Conservation (phyloP, 2,113 vertebrate genomes). For the Labrus mixtus region DNA sequence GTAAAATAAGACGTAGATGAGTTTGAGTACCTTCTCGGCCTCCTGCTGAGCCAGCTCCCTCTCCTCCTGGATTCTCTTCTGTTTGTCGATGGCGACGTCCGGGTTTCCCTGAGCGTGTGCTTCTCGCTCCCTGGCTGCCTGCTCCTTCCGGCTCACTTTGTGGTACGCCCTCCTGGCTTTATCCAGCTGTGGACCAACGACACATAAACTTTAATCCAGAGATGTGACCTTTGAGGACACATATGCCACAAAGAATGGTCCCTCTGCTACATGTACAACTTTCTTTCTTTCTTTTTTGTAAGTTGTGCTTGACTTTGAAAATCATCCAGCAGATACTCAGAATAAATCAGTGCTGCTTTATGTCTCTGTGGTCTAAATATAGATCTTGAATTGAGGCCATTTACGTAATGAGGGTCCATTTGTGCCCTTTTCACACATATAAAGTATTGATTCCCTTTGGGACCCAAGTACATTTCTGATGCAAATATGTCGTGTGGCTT, state of each 20-base stretch:
- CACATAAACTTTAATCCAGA: neutral
- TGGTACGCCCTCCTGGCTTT: slow-evolving; percentile 82
- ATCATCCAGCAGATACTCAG: neutral
- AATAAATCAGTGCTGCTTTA: slow-evolving; percentile 2
- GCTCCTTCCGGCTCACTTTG: slow-evolving; percentile 80
- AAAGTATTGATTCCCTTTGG: slow-evolving; percentile 19
- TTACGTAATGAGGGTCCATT: slow-evolving; percentile 35
- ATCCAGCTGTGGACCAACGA: slow-evolving; percentile 76
- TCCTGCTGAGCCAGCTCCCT: slow-evolving; percentile 77
- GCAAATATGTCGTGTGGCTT: neutral
- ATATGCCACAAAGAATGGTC: too few species aligned
- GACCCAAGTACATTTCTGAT: neutral
- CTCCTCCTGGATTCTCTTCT: slow-evolving; percentile 83
- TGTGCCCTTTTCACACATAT: slow-evolving; percentile 22
- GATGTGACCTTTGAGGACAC: too few species aligned
- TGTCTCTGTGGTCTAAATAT: slow-evolving; percentile 16
- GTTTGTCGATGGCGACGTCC: slow-evolving; percentile 80
- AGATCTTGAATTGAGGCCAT: slow-evolving; percentile 30
- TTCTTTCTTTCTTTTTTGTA: too few species aligned
- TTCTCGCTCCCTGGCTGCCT: slow-evolving; percentile 75
- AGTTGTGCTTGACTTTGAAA: slow-evolving; percentile 22
- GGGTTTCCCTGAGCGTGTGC: slow-evolving; percentile 82
- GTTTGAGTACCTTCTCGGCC: slow-evolving; percentile 70
- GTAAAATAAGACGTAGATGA: neutral
- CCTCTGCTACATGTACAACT: neutral